phyloP scores from a whole-genome alignment of 2,888 invertebrate genomes.

The Leuctra nigra region DNA sequence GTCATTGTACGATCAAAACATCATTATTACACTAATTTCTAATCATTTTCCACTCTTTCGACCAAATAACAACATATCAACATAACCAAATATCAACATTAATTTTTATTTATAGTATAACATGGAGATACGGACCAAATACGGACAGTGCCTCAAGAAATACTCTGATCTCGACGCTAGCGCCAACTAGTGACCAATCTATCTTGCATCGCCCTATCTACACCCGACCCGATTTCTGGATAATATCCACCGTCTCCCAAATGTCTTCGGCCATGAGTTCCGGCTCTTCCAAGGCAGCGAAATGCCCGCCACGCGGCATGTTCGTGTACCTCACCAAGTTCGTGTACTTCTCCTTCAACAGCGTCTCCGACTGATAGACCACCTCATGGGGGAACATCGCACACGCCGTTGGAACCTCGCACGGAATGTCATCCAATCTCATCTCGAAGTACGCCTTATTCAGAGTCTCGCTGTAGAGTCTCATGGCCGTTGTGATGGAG shows the following conservation, averaged over 20 bases:
- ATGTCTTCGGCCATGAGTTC: slow-evolving; percentile 63
- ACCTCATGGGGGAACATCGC: slow-evolving; percentile 69
- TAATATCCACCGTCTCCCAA: slow-evolving; percentile 36
- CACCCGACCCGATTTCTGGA: too few species aligned
- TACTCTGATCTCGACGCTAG: too few species aligned
- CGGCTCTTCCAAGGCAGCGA: slow-evolving; percentile 76
- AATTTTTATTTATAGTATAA: too few species aligned
- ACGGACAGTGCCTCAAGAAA: too few species aligned
- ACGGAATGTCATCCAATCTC: slow-evolving; percentile 34
- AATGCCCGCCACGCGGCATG: slow-evolving; percentile 72
- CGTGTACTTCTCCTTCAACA: slow-evolving; percentile 51
- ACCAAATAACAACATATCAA: too few species aligned
- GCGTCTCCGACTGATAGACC: slow-evolving; percentile 45
- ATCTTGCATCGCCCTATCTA: too few species aligned
- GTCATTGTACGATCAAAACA: too few species aligned
- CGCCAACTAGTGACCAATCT: too few species aligned
- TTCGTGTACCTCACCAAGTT: slow-evolving; percentile 63
- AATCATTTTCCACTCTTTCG: too few species aligned
- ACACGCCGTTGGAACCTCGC: slow-evolving; percentile 61
- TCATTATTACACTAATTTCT: too few species aligned
- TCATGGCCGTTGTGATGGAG: slow-evolving; percentile 64
- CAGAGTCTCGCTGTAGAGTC: slow-evolving; percentile 64
- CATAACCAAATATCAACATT: too few species aligned
- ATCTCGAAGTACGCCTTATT: slow-evolving; percentile 35
- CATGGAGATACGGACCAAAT: too few species aligned